Base-by-base conservation (phyloP, 2,888 invertebrate genomes). In the Athalia circularis region DNA sequence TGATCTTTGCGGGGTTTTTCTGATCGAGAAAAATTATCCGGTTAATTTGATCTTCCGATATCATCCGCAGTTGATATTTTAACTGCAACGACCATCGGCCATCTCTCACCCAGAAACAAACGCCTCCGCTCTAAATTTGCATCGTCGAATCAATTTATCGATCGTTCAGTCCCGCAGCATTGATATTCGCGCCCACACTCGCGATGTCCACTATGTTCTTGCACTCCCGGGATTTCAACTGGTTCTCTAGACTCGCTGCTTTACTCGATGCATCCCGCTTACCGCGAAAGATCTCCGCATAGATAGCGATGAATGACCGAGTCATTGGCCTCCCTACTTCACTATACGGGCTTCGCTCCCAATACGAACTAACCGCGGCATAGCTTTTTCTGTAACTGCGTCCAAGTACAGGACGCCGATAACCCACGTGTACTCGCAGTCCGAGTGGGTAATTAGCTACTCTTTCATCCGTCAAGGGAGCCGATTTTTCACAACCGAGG, bases 271-370 rank as follows among this genome's bases (percentile, higher is more conserved):
- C 72, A 72, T 72, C 72, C 72, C 72, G 6, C 47, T 72, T 72
- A 7, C 57, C n/a, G 59, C 70, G 52, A 78, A 80, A 87, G 86
- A 86, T 87, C 85, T 85, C 83, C 83, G 86, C 87, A 86, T 87
- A 87, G 87, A 87, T 87, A 87, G 80, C 80, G 77, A 80, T 78
- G 79, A 81, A 83, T 82, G 83, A 80, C 81, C 79, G 80, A 83
- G 84, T 84, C 85, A 80, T 81, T 82, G 85, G 86, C 83, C 86
- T 80, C 65, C 54, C 47, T 47, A 72, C 72, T 9, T 13, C 72
- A 59, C n/a, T 45, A 59, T 29, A 13, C n/a, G 47, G 72, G 57
- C 72, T 47, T 59, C 59, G 47, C 59, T 72, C 59, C 57, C 72
- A 72, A 59, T 72, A 59, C 72, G 57, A n/a, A 72, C n/a, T 72